Conservation (phyloP, 1,140 invertebrate species). For the Lasioglossum baleicum region DNA sequence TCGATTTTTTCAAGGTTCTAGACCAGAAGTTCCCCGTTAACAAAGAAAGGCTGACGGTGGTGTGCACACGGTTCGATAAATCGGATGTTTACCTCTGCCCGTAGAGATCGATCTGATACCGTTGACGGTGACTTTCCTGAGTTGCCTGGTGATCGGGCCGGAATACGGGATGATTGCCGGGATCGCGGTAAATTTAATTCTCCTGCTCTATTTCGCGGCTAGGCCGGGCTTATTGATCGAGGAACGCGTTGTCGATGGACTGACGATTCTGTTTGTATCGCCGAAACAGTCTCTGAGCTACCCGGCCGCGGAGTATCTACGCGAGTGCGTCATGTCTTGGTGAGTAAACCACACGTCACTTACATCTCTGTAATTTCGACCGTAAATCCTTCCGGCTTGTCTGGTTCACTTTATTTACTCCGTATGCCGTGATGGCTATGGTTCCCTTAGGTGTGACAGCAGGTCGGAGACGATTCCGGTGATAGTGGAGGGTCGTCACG, state of each 20-base stretch:
- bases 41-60: no score
- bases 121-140: constrained; percentile 83
- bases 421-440: neutral
- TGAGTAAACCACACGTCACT: constrained; percentile 46
- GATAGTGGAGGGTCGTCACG: constrained; percentile 83
- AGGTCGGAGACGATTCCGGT: constrained; percentile 73
- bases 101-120: constrained; percentile 85
- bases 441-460: constrained; percentile 67
- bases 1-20: no score
- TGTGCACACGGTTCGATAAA: constrained; percentile 1
- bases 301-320: constrained; percentile 84
- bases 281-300: constrained; percentile 84
- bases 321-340: constrained; percentile 79
- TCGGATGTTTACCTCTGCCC: constrained; percentile 3
- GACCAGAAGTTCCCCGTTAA: no score
- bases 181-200: constrained; percentile 83
- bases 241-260: constrained; percentile 73
- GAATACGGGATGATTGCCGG: constrained; percentile 88
- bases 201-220: constrained; percentile 85
- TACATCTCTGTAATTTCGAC: no score
- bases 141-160: constrained; percentile 83
- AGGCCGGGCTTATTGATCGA: constrained; percentile 82
- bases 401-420: neutral
- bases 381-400: neutral
- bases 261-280: constrained; percentile 78